These are phyloP conservation scores for Sebastes aleutianus DNA, from an alignment of 2,797 vertebrate genomes.

Conservation along the genomic window DNA sequence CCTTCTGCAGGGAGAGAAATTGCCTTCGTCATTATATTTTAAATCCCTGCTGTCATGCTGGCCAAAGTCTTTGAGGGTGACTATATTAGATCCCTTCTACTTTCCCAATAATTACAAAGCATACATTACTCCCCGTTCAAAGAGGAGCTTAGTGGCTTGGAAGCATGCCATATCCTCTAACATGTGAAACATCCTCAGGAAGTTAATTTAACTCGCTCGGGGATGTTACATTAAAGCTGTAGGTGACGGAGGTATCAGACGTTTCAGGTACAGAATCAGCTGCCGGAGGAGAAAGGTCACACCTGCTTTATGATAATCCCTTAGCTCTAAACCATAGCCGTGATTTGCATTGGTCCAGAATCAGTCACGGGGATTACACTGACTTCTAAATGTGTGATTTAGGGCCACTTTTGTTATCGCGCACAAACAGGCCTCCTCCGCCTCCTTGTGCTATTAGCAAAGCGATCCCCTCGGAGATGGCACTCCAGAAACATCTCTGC, in stretches of 20 bases:
- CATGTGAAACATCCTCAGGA: conserved; percentile 25
- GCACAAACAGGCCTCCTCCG: conserved; percentile 48
- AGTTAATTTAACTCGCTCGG: conserved; percentile 23
- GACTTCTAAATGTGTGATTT: conserved; percentile 59
- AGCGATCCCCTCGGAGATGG: conserved; percentile 37
- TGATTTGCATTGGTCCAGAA: conserved; percentile 57
- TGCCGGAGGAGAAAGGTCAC: conserved; percentile 56
- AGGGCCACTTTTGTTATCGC: conserved; percentile 67
- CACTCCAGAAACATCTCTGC: conserved; percentile 13
- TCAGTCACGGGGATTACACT: conserved; percentile 72
- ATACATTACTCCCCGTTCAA: conserved; percentile 36
- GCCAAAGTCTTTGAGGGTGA: conserved; percentile 49
- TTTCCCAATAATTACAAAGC: conserved; percentile 38
- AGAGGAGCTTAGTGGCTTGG: conserved; percentile 42
- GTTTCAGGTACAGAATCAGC: conserved; percentile 48
- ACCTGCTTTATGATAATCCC: conserved; percentile 63
- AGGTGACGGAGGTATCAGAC: conserved; percentile 28
- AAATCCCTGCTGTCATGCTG: conserved; percentile 48
- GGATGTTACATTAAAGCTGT: conserved; percentile 9
- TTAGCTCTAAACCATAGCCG: conserved; percentile 30
- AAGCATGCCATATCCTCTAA: conserved; percentile 14
- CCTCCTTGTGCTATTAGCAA: conserved; percentile 12
- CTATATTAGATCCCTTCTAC: conserved; percentile 25
- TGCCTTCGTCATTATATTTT: conserved; percentile 47
- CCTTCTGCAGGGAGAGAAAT: conserved; percentile 37